Evolutionary conservation across 2,888 invertebrate genomes (phyloP), one percentile per base, ranked within the genome.

Genomic region (Kuschelorhynchus macadamiae): DNA sequence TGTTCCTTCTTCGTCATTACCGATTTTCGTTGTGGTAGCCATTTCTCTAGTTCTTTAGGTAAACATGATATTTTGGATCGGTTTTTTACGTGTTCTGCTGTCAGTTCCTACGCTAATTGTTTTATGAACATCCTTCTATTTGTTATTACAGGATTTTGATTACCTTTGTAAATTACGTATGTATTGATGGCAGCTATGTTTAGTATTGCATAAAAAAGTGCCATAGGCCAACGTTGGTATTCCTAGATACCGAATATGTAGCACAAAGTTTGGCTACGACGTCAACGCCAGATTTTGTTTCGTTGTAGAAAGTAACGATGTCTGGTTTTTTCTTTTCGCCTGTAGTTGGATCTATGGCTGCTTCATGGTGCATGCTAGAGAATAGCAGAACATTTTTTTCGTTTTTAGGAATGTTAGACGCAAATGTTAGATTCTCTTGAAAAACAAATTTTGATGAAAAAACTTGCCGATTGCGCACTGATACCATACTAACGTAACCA

Each of bases 251-350:
- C 60, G 73, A 74, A 72, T 78, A 79, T 49, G 73, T 65, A 65
- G 72, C 72, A 66, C 75, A 75, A 62, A 77, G 70, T 75, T 76
- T 74, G 55, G 77, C 77, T 18, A 78, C 75, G 11, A 75, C 71
- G 61, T 78, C 77, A 49, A 78, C 76, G 36, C 77, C 76, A 25
- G 46, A 17, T 67, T 77, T 77, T 25, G 74, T 74, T 16, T 50
- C 36, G 62, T 77, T 75, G 59, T 77, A 76, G 65, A 56, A 72
- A 36, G 72, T 75, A 47, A 75, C 62, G 3, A 76, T 75, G 57
- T 74, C 73, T 7, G 36, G 36, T 36, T 36, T 36, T 3, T 12
- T 36, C 11, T 36, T 36, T 3, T 36, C 36, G 11, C 12, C 12
- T 7, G 36, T 36, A 7, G 36, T 36, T 5, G 25, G 25, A 7